Conservation (phyloP, 2,797 vertebrate species). For the Delichon dasypus region DNA sequence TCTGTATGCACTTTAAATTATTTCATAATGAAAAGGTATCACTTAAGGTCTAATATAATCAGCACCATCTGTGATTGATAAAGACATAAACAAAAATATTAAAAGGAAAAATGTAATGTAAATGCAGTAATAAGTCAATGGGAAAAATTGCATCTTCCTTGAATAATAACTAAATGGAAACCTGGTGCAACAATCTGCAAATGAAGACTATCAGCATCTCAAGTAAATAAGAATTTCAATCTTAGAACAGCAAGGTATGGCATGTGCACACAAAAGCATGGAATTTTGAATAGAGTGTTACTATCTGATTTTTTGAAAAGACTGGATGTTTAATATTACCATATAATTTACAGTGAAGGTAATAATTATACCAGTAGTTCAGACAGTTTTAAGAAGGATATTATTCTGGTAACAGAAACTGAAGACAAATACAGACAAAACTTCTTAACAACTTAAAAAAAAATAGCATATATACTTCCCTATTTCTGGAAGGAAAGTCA, state of each 20-base stretch:
- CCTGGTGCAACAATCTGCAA: not conserved
- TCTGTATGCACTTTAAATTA: conserved; percentile 1
- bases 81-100: conserved; percentile 14
- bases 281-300: not conserved
- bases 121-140: conserved; percentile 6
- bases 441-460: not conserved
- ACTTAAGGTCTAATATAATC: conserved; percentile 25
- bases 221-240: not conserved
- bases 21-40: not conserved
- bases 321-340: not conserved
- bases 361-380: not conserved
- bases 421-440: not conserved
- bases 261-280: not conserved
- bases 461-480: not conserved
- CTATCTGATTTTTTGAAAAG: not conserved
- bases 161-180: conserved; percentile 1
- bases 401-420: not conserved
- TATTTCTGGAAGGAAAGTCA: not conserved
- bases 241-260: not conserved
- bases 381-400: not conserved
- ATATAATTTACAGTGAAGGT: not conserved
- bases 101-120: not conserved
- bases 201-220: not conserved
- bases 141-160: not conserved
- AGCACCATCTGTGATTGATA: conserved; percentile 21